A percentile compares a stretch with the other conserved stretches of the same genome.
These are phyloP conservation scores for Anoplopoma fimbria DNA, from an alignment of 2,113 vertebrate species.

Conservation along the genomic window DNA sequence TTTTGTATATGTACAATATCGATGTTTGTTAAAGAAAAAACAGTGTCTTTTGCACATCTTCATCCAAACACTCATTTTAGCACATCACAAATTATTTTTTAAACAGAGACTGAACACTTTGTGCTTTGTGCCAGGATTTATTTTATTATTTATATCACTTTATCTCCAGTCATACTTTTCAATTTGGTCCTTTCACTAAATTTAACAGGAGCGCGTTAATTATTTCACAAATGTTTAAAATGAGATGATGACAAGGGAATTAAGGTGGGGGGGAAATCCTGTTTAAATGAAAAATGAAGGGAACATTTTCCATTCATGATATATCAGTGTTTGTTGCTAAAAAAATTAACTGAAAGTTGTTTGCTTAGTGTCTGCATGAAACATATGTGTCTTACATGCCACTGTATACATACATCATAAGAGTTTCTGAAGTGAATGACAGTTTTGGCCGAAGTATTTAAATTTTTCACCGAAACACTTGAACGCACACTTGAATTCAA, in stretches of 20 bases:
- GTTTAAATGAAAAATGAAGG: slow-evolving; percentile 11
- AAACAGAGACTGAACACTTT: slow-evolving; percentile 4
- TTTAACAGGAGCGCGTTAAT: slow-evolving; percentile 24
- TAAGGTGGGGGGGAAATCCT: slow-evolving; percentile 1
- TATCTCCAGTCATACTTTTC: slow-evolving; percentile 11
- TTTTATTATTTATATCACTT: slow-evolving; percentile 37
- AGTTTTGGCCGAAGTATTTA: slow-evolving; percentile 21
- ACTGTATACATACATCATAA: slow-evolving; percentile 45
- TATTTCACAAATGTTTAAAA: slow-evolving; percentile 42
- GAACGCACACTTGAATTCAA: slow-evolving; percentile 32
- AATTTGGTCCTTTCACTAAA: slow-evolving; percentile 31
- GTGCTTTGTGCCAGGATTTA: slow-evolving; percentile 16
- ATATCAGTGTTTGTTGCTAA: slow-evolving; percentile 36
- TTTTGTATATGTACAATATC: slow-evolving; percentile 61
- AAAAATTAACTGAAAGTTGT: slow-evolving; percentile 39
- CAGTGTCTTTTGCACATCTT: slow-evolving; percentile 27
- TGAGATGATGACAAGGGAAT: slow-evolving; percentile 17
- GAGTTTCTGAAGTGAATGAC: slow-evolving; percentile 19
- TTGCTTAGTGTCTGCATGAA: slow-evolving; percentile 68
- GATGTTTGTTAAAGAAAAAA: slow-evolving; percentile 50
- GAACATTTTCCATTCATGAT: slow-evolving; percentile 40
- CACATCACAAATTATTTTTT: slow-evolving; percentile 20
- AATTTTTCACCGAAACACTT: slow-evolving; percentile 36
- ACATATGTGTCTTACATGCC: slow-evolving; percentile 50
- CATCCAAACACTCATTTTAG: slow-evolving; percentile 4